Percentiles rank a stretch among this genome's conserved stretches.
phyloP scores from a whole-genome alignment of 2,797 vertebrate species.

The Coreius guichenoti region DNA sequence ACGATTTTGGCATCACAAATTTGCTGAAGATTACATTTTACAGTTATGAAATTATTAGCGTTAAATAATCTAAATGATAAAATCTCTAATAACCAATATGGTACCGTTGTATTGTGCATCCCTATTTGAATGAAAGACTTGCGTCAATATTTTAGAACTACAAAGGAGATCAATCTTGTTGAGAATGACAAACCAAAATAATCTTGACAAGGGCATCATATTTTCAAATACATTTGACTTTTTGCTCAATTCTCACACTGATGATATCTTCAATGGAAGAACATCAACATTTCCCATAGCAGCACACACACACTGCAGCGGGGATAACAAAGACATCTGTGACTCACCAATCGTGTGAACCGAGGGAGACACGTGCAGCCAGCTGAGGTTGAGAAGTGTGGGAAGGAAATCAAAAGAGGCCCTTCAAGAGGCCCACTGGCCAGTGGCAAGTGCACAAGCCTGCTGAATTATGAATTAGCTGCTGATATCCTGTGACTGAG shows the following conservation, averaged over 20 bases:
- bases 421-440: constrained; percentile 82
- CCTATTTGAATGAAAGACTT: neutral
- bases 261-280: neutral
- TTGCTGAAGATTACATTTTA: neutral
- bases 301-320: constrained; percentile 36
- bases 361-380: constrained; percentile 69
- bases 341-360: constrained; percentile 63
- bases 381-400: constrained; percentile 78
- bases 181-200: neutral
- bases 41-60: neutral
- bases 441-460: constrained; percentile 89
- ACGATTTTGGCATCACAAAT: neutral
- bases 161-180: neutral
- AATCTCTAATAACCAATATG: neutral
- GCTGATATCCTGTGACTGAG: constrained; percentile 97
- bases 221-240: neutral
- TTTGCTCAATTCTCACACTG: neutral
- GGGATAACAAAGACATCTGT: constrained; percentile 63
- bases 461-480: constrained; percentile 99
- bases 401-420: constrained; percentile 85
- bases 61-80: neutral
- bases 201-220: neutral
- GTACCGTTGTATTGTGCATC: neutral
- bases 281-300: constrained; percentile 3
- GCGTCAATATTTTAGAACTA: neutral